Evolutionary conservation across 2,113 vertebrate species (phyloP), one percentile per base, ranked within the genome.

Genomic region (Eira barbara): DNA sequence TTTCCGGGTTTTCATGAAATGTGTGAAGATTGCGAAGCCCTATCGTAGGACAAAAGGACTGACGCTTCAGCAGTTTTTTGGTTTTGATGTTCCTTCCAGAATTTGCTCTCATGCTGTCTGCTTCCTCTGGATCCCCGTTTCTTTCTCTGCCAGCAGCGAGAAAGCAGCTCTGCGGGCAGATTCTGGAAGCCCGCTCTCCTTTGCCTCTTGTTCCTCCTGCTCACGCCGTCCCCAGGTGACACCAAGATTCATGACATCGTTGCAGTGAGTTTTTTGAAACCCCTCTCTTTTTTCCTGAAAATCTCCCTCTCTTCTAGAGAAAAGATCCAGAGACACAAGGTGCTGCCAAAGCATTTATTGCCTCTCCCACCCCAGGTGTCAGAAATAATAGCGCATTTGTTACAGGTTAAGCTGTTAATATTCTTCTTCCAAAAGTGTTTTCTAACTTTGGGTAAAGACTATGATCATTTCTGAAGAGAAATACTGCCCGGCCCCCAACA

Each of bases 1-100:
- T 96, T 95, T 97, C 74, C 87, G 65, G 89, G 63, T 91, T 96
- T 94, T 86, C 73, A 95, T 7, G 11, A 97, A 98, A 85, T 67
- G 31, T 93, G 61, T 74, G 52, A 49, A 49, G 65, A 78, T 92
- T 95, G 93, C 86, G 67, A 79, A 97, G 80, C 74, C 74, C 42
- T 20, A 1, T 6, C 63, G 2, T 39, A 21, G 80, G 42, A 97
- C 65, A 85, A 96, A 97, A 88, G 87, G 84, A 88, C 52, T 20
- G 23, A 25, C 20, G 71, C 86, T 49, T 94, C 74, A 88, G 81
- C 84, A 83, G 52, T 92, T 88, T 59, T 18, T 76, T 76, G 52
- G 55, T 89, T 93, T 85, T 86, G 57, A 49, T 96, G 95, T 96
- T 88, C 84, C 76, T 94, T 92, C 84, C 55, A 73, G 59, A 47